These are phyloP conservation scores for Catagonus wagneri DNA, from an alignment of 2,113 vertebrate genomes.

Conservation along the genomic window DNA sequence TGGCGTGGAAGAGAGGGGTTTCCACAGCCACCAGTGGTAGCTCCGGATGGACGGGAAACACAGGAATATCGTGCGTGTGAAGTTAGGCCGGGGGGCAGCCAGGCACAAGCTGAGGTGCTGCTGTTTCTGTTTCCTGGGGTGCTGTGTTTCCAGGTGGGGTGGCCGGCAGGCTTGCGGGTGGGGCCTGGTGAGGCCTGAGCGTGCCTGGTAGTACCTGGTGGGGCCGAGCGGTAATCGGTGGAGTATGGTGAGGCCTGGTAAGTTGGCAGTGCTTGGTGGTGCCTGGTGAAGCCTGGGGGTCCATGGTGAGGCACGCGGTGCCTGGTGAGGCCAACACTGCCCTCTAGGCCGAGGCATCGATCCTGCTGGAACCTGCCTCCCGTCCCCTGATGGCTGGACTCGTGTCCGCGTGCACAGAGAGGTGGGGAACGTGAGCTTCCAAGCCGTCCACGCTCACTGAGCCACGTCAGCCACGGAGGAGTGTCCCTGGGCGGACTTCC, in stretches of 20 bases:
- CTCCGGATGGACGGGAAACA: slow-evolving; percentile 67
- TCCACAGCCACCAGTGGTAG: slow-evolving; percentile 78
- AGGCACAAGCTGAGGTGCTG: not conserved
- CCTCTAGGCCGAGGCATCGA: not conserved
- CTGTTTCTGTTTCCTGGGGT: slow-evolving; percentile 58
- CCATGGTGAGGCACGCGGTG: too few species aligned
- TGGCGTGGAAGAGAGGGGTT: slow-evolving; percentile 71
- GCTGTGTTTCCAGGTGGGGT: not conserved
- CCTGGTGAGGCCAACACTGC: not conserved
- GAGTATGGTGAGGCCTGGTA: not conserved
- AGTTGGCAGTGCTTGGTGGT: not conserved
- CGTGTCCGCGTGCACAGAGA: accelerated
- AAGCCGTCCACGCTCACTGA: too few species aligned
- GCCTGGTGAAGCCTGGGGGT: not conserved
- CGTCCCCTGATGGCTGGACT: accelerated
- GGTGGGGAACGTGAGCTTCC: not conserved
- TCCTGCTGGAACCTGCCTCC: not conserved
- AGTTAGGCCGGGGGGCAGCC: slow-evolving; percentile 49
- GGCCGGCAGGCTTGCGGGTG: accelerated
- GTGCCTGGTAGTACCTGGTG: not conserved
- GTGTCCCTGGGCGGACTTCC: not conserved
- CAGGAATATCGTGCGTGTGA: slow-evolving; percentile 63
- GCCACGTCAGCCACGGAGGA: not conserved
- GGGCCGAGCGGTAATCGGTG: too few species aligned
- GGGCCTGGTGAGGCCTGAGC: not conserved